Percentiles rank a stretch among this genome's conserved stretches.
phyloP scores from a whole-genome alignment of 2,888 invertebrate species.

The Pimpla rufipes region DNA sequence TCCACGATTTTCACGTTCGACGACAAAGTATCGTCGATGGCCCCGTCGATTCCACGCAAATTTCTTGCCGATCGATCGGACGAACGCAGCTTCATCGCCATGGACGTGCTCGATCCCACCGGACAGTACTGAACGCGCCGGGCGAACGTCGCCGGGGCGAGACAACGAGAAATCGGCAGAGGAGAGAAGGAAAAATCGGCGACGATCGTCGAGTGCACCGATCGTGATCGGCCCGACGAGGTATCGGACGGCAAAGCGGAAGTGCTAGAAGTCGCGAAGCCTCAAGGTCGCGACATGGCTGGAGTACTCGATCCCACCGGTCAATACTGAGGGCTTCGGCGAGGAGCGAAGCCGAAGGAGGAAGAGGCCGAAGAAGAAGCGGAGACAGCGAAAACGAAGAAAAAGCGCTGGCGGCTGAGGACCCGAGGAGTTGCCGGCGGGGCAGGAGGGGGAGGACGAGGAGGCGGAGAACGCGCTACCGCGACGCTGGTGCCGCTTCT shows the following conservation, averaged over 20 bases:
- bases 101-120: conserved; percentile 80
- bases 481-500: conserved; percentile 49
- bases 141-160: conserved; percentile 42
- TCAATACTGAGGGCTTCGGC: conserved; percentile 77
- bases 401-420: conserved; percentile 44
- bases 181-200: conserved; percentile 69
- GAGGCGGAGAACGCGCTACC: conserved; percentile 33
- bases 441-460: conserved; percentile 46
- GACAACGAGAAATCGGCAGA: conserved; percentile 59
- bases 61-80: conserved; percentile 4
- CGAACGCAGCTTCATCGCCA: conserved; percentile 55
- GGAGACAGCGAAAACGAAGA: conserved; percentile 40
- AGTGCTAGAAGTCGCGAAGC: conserved; percentile 55
- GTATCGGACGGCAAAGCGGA: conserved; percentile 49
- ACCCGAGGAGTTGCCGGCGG: conserved; percentile 56
- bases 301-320: conserved; percentile 81
- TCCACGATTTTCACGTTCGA: neutral
- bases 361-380: conserved; percentile 37
- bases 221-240: conserved; percentile 23
- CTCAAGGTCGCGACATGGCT: conserved; percentile 80
- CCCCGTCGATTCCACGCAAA: neutral
- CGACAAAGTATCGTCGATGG: neutral
- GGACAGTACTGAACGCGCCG: conserved; percentile 79
- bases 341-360: conserved; percentile 46
- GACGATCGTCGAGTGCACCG: conserved; percentile 2